A percentile compares a stretch with the other conserved stretches of the same genome.
These are phyloP conservation scores for Cheilosia soror DNA, from an alignment of 2,888 invertebrate genomes.

Conservation along the genomic window DNA sequence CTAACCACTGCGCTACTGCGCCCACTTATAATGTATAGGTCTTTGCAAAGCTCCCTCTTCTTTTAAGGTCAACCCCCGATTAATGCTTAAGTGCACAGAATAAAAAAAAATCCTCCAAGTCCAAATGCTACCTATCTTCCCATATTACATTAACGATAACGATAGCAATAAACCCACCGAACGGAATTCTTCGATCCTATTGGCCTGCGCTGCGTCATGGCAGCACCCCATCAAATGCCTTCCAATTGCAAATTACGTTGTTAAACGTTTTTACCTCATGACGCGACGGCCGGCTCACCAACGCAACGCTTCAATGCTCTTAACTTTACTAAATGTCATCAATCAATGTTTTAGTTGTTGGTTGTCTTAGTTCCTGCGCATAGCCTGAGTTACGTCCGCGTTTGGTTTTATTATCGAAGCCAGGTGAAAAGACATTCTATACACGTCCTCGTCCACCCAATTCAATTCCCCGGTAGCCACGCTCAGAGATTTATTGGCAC, in stretches of 20 bases:
- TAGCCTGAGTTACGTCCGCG: constrained; percentile 33
- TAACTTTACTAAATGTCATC: constrained; percentile 57
- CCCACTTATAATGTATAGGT: too few species aligned
- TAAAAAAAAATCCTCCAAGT: neutral
- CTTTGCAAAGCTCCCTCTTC: too few species aligned
- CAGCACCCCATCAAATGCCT: constrained; percentile 25
- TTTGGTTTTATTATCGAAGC: constrained; percentile 47
- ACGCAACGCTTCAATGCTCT: constrained; percentile 27
- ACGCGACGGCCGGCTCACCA: constrained; percentile 3
- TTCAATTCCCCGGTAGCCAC: constrained; percentile 16
- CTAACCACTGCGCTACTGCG: too few species aligned
- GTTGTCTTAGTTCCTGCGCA: constrained; percentile 27
- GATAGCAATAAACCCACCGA: constrained; percentile 46
- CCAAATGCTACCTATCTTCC: constrained; percentile 9
- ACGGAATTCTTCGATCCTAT: constrained; percentile 18
- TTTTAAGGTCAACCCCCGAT: too few species aligned
- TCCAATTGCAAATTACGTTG: constrained; percentile 67
- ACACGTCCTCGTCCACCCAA: constrained; percentile 8
- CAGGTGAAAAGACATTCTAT: constrained; percentile 63
- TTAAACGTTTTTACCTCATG: constrained; percentile 60
- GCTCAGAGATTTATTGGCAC: constrained; percentile 57
- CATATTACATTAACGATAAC: neutral
- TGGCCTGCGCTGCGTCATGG: neutral
- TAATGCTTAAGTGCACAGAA: neutral
- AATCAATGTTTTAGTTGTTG: constrained; percentile 52